These are phyloP conservation scores for Lumbricus terrestris DNA, from an alignment of 2,888 invertebrate species.

Conservation along the genomic window DNA sequence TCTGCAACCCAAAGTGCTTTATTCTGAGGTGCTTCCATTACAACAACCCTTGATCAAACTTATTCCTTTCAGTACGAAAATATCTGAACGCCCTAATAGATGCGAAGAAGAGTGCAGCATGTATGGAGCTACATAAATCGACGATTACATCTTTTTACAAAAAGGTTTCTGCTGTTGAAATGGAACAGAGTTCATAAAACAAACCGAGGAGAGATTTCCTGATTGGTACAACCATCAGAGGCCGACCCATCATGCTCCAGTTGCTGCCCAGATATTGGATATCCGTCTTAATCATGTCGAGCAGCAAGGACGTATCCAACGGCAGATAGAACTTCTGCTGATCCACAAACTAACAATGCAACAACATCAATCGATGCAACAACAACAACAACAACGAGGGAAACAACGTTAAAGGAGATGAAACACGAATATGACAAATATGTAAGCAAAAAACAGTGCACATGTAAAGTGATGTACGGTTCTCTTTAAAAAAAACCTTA, in stretches of 20 bases:
- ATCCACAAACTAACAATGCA: slow-evolving; percentile 65
- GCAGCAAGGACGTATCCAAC: slow-evolving; percentile 95
- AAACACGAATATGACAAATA: neutral
- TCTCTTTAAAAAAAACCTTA: neutral
- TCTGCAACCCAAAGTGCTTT: too few relatives aligned
- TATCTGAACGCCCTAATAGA: neutral
- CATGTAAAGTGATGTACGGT: neutral
- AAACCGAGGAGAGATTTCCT: slow-evolving; percentile 51
- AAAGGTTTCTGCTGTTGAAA: too few relatives aligned
- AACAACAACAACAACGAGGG: neutral
- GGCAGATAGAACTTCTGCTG: slow-evolving; percentile 97
- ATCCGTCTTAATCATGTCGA: slow-evolving; percentile 96
- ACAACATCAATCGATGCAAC: slow-evolving; percentile 21
- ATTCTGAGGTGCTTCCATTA: too few relatives aligned
- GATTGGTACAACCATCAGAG: slow-evolving; percentile 61
- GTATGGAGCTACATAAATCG: too few relatives aligned
- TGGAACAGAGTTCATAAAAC: too few relatives aligned
- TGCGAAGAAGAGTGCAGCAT: too few relatives aligned
- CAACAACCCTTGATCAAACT: too few relatives aligned
- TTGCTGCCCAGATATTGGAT: slow-evolving; percentile 96
- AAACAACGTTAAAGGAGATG: neutral
- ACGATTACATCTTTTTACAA: too few relatives aligned
- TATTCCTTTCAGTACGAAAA: neutral
- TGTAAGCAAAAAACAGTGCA: neutral
- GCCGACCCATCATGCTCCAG: slow-evolving; percentile 97